Conservation (phyloP, 1,140 invertebrate species). For the Ips nitidus region DNA sequence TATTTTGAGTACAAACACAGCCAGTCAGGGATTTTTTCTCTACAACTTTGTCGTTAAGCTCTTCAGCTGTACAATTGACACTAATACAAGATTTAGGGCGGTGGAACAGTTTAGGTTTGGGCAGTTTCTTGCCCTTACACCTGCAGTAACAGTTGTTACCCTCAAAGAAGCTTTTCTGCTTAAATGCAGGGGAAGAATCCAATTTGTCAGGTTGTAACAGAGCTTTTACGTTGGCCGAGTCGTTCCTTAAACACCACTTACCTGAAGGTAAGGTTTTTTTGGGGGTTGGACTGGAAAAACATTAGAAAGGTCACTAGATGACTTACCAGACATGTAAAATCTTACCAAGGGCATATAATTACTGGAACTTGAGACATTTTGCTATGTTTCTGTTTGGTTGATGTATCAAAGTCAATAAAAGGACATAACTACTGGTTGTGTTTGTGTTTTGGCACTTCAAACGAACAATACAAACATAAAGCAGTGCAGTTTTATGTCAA, state of each 20-base stretch:
- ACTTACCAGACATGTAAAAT: too few species aligned
- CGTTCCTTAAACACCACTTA: slow-evolving; percentile 35
- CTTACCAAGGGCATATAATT: too few species aligned
- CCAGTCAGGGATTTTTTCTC: not conserved
- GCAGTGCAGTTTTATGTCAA: too few species aligned
- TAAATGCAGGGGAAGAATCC: slow-evolving; percentile 15
- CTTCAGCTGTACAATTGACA: not conserved
- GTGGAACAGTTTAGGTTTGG: slow-evolving; percentile 28
- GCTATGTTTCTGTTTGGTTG: too few species aligned
- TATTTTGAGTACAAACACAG: slow-evolving; percentile 10
- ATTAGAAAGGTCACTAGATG: too few species aligned
- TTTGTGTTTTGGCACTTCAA: too few species aligned
- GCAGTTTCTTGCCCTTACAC: slow-evolving; percentile 24
- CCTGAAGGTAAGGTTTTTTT: slow-evolving; percentile 26
- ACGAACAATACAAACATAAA: too few species aligned
- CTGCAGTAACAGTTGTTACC: slow-evolving; percentile 35
- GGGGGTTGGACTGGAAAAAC: slow-evolving; percentile 12
- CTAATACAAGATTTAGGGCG: slow-evolving; percentile 28
- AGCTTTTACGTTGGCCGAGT: slow-evolving; percentile 34
- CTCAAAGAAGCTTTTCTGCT: slow-evolving; percentile 29
- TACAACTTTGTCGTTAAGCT: not conserved
- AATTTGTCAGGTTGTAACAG: slow-evolving; percentile 30
- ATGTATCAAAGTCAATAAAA: too few species aligned
- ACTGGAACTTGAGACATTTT: too few species aligned
- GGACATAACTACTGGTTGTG: too few species aligned